Base-by-base conservation (phyloP, 2,797 vertebrate species). In the Etheostoma nigrum region DNA sequence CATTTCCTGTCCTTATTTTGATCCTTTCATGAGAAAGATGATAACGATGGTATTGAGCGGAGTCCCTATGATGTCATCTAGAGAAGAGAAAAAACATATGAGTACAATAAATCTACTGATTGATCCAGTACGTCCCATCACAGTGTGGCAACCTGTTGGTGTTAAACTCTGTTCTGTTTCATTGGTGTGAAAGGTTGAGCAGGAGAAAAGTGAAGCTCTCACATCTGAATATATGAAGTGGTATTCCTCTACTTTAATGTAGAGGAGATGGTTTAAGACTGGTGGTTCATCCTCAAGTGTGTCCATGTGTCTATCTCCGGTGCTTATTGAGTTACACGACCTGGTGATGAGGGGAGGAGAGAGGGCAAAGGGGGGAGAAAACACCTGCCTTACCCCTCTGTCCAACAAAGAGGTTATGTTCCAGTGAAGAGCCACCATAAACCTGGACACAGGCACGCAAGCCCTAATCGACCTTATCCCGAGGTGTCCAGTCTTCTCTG, bases 211-310 rank as follows among this genome's bases (percentile, higher is more conserved):
- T 13, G 72, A 90, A 55, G 76, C 62, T 85, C 86, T 88, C 33
- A 61, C 85, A 86, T 69, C 82, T 92, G 89, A 92, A 86, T 90
- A 85, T 23, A 92, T 49, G 55, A 94, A 91, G 92, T 79, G 84
- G 78, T 83, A 30, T 4, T 95, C 89, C 90, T 93, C 89, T 69
- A 23, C 72, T 61, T 89, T 92, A 75, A 78, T 91, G 86, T 86
- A 82, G 72, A 57, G 48, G 60, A 67, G 71, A 81, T 64, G 60
- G 64, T 74, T 61, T 45, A 65, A 77, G 72, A 63, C 79, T 58
- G 18, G 55, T 42, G 64, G 72, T 27, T 78, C 83, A 68, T 88
- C 63, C 80, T 81, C n/a, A 19, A 16, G 30, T 59, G 72, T 64
- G 67, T 25, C 9, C 16, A 21, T 80, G 53, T 67, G 84, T 80